Evolutionary conservation across 2,888 invertebrate species (phyloP), one percentile per base, ranked within the genome.

Genomic region (Caenorhabditis imperialis): DNA sequence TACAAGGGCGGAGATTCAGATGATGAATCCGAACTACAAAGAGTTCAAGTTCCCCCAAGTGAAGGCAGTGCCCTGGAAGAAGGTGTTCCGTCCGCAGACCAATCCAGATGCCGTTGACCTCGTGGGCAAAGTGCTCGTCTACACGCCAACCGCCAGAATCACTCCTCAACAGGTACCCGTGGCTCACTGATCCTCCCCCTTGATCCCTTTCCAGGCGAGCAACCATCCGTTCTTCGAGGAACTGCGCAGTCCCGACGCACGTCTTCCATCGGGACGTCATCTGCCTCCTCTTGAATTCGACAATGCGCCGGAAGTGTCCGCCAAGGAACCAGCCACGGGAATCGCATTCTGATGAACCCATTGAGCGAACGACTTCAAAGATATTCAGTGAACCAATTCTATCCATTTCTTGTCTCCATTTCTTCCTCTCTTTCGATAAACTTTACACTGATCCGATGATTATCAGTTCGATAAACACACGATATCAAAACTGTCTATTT

Each of bases 31-130:
- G 84, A 98, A 99, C 90, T 99, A 99, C 90, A 97, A 97, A 88
- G 98, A 99, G 91, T 99, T 99, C 91, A 97, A 97, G 91, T 99
- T 99, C 90, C 99, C 99, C 87, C 97, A 98, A 91, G 99, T 99
- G 90, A 98, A 97, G 91, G 95, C 97, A 89, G 98, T 98, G 92
- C 98, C 99, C 78, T 99, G 99, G 99, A 94, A 94, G 90, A 98
- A 97, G 94, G 97, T 97, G 92, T 90, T 90, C 82, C 88, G 90
- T 65, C 89, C 89, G 3, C 85, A 90, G 20, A 90, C 90, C 0
- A 90, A 90, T 18, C 82, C 88, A n/a, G 90, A 90, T 67, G 90
- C 90, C 35, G 95, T 97, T 93, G 91, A 91, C 76, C 85, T 92
- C 74, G 90, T 91, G 86, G 94, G 95, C 14, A 73, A 82, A 54